Percentiles rank a stretch among this genome's conserved stretches.
These are phyloP conservation scores for Xylocopa sonorina DNA, from an alignment of 1,140 invertebrate species.

Conservation along the genomic window DNA sequence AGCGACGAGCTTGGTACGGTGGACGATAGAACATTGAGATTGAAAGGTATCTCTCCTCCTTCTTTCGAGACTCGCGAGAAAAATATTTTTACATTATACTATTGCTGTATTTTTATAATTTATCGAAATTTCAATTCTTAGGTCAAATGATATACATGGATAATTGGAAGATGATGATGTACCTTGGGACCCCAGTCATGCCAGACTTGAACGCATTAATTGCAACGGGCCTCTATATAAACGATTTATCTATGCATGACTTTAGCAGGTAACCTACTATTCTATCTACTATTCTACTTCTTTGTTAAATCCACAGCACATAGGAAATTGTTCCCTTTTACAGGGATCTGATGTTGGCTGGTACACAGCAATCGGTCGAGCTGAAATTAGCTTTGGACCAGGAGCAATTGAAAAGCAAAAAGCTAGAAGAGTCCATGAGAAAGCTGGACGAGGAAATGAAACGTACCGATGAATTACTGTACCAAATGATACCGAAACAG, in stretches of 20 bases:
- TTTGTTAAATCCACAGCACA: no score
- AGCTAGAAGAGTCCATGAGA: slow-evolving; percentile 97
- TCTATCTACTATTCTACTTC: neutral
- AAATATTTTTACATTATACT: neutral
- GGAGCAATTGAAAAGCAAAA: slow-evolving; percentile 98
- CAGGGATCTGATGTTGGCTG: slow-evolving; percentile 97
- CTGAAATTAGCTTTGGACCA: slow-evolving; percentile 97
- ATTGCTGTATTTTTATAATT: no score
- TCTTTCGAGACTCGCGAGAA: neutral
- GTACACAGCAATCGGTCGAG: slow-evolving; percentile 98
- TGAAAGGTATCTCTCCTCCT: slow-evolving; percentile 87
- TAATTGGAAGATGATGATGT: slow-evolving; percentile 98
- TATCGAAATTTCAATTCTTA: no score
- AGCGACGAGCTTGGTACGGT: slow-evolving; percentile 85
- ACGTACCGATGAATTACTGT: slow-evolving; percentile 96
- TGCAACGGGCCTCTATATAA: slow-evolving; percentile 95
- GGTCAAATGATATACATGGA: slow-evolving; percentile 99
- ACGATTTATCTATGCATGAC: slow-evolving; percentile 98
- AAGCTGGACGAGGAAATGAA: slow-evolving; percentile 98
- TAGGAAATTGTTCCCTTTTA: neutral
- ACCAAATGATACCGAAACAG: slow-evolving; percentile 99
- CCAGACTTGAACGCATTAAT: slow-evolving; percentile 95
- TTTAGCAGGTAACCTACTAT: slow-evolving; percentile 89
- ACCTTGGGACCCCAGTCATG: slow-evolving; percentile 97
- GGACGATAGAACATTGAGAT: slow-evolving; percentile 87